phyloP scores from a whole-genome alignment of 2,888 invertebrate species.

The Apoda limacodes region DNA sequence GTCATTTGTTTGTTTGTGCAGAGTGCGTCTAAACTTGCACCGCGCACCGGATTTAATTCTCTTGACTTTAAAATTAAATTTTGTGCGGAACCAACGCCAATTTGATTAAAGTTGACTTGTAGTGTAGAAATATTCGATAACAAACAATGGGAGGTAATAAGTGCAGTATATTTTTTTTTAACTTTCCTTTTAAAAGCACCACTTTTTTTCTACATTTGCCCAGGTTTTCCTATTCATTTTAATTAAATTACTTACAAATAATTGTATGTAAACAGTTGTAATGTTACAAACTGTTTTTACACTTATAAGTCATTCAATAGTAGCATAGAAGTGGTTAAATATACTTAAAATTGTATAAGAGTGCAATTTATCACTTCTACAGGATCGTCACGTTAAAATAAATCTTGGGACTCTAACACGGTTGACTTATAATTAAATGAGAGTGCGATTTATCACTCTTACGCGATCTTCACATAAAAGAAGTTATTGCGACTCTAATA shows the following conservation, averaged over 20 bases:
- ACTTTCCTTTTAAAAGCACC: slow-evolving; percentile 1
- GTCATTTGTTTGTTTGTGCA: too few relatives aligned
- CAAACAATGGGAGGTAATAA: slow-evolving; percentile 2
- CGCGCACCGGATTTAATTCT: slow-evolving; percentile 2
- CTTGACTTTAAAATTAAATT: slow-evolving; percentile 2
- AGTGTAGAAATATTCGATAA: slow-evolving; percentile 1
- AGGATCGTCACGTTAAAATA: slow-evolving; percentile 3
- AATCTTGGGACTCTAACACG: slow-evolving; percentile 1
- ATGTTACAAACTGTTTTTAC: neutral
- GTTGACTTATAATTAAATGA: too few relatives aligned
- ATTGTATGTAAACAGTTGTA: too few relatives aligned
- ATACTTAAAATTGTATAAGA: slow-evolving; percentile 1
- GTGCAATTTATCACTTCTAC: too few relatives aligned
- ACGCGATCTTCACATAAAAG: too few relatives aligned
- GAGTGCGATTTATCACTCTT: too few relatives aligned
- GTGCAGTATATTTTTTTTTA: slow-evolving; percentile 4
- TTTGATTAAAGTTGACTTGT: slow-evolving; percentile 2
- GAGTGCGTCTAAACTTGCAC: too few relatives aligned
- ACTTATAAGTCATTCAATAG: slow-evolving; percentile 2
- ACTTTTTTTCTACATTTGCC: slow-evolving; percentile 1
- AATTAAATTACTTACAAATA: too few relatives aligned
- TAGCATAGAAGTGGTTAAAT: slow-evolving; percentile 1
- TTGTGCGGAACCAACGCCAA: slow-evolving; percentile 4
- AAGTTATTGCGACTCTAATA: too few relatives aligned
- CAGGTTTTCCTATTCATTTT: too few relatives aligned